Percentiles rank a stretch among this genome's conserved stretches.
Conservation (phyloP, 1,140 invertebrate species). For the Cotesia typhae region DNA sequence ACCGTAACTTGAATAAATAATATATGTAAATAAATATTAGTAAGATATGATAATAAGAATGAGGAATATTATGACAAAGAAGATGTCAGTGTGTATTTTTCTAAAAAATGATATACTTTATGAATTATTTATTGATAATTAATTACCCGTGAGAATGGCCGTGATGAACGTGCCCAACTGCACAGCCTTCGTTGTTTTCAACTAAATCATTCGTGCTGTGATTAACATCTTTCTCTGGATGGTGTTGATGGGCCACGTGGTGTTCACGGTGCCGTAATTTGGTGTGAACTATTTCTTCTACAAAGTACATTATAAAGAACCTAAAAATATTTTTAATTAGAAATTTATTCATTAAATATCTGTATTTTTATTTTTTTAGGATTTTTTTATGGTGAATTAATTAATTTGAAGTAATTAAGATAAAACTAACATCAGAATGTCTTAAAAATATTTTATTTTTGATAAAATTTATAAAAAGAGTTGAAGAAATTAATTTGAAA, state of each 20-base stretch:
- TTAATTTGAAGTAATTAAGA: too few relatives aligned
- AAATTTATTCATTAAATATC: too few relatives aligned
- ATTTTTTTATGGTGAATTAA: neutral
- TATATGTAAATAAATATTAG: constrained; percentile 14
- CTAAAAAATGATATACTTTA: neutral
- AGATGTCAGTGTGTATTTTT: neutral
- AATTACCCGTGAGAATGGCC: constrained; percentile 48
- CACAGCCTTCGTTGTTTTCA: constrained; percentile 47
- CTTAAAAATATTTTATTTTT: too few relatives aligned
- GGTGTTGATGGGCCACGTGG: constrained; percentile 2
- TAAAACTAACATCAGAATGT: too few relatives aligned
- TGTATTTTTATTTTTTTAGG: neutral
- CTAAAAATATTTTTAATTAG: constrained; percentile 55
- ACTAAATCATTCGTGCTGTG: constrained; percentile 56
- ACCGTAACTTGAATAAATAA: constrained; percentile 48
- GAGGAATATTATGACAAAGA: neutral
- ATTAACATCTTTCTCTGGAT: constrained; percentile 43
- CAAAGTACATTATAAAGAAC: constrained; percentile 86
- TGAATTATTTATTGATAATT: constrained; percentile 1
- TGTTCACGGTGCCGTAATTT: constrained; percentile 67
- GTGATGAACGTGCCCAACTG: constrained; percentile 28
- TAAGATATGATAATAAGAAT: neutral
- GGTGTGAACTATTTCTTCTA: constrained; percentile 83
- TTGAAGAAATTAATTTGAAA: neutral
- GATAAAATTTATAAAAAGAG: neutral